Conservation (phyloP, 1,140 invertebrate genomes). For the Macrobrachium nipponense region DNA sequence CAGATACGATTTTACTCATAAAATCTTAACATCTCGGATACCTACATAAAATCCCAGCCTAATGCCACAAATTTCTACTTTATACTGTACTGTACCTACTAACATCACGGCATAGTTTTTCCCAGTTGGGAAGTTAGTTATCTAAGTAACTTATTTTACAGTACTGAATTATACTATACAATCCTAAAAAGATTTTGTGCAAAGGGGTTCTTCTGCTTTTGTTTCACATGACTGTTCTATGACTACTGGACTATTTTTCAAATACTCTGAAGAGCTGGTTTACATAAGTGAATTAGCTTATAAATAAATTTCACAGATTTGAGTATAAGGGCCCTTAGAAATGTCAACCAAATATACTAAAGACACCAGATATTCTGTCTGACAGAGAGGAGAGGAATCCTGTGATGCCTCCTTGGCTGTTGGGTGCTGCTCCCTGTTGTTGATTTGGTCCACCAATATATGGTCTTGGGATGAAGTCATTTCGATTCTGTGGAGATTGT, state of each 20-base stretch:
- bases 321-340: neutral
- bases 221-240: too few species aligned
- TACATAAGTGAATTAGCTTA: neutral
- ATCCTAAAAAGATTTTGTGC: too few species aligned
- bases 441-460: slow-evolving; percentile 36
- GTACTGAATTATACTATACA: too few species aligned
- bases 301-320: neutral
- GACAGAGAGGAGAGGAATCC: slow-evolving; percentile 43
- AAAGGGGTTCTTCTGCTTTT: too few species aligned
- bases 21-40: too few species aligned
- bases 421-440: slow-evolving; percentile 25
- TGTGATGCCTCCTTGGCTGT: neutral
- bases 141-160: too few species aligned
- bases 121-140: too few species aligned
- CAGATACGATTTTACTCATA: too few species aligned
- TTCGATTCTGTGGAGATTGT: slow-evolving; percentile 17
- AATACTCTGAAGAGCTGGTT: too few species aligned
- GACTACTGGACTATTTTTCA: too few species aligned
- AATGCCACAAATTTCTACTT: neutral
- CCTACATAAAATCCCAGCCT: neutral
- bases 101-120: too few species aligned
- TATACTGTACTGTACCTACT: too few species aligned
- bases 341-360: slow-evolving; percentile 38
- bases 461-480: slow-evolving; percentile 8
- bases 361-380: slow-evolving; percentile 24